Evolutionary conservation across 2,113 vertebrate genomes (phyloP).

Genomic region (Puma concolor): DNA sequence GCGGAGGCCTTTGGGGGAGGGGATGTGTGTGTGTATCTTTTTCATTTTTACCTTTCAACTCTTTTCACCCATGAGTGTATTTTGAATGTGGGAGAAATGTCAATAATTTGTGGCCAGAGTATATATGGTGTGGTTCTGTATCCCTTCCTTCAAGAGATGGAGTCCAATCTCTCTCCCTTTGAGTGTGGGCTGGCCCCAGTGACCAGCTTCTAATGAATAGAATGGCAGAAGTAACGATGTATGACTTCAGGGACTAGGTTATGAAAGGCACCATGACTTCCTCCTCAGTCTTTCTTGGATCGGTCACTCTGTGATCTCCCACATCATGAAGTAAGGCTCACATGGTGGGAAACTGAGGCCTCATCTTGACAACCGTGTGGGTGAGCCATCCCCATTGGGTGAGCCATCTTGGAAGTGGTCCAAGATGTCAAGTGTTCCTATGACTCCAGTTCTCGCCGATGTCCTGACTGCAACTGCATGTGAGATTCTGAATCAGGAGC

Average conservation of each 20-base stretch:
- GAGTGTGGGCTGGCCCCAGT: neutral
- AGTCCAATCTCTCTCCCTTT: neutral
- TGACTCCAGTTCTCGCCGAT: neutral
- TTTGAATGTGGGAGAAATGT: neutral
- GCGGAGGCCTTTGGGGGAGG: neutral
- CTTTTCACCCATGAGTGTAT: neutral
- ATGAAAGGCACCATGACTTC: neutral
- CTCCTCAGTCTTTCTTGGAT: neutral
- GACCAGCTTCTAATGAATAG: neutral
- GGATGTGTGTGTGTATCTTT: neutral
- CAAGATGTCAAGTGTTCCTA: neutral
- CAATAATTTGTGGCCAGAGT: neutral
- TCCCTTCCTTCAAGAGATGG: neutral
- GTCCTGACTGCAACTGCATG: no score
- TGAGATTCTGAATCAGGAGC: neutral
- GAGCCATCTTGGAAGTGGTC: neutral
- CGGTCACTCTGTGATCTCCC: neutral
- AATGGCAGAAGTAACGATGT: neutral
- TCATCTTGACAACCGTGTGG: fast-evolving
- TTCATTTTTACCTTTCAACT: neutral
- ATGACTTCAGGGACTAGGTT: neutral
- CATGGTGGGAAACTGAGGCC: neutral
- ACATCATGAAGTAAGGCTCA: neutral
- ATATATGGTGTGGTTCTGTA: neutral
- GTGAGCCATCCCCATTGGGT: neutral